These are phyloP conservation scores for Apoda limacodes DNA, from an alignment of 2,888 invertebrate species.

Conservation along the genomic window DNA sequence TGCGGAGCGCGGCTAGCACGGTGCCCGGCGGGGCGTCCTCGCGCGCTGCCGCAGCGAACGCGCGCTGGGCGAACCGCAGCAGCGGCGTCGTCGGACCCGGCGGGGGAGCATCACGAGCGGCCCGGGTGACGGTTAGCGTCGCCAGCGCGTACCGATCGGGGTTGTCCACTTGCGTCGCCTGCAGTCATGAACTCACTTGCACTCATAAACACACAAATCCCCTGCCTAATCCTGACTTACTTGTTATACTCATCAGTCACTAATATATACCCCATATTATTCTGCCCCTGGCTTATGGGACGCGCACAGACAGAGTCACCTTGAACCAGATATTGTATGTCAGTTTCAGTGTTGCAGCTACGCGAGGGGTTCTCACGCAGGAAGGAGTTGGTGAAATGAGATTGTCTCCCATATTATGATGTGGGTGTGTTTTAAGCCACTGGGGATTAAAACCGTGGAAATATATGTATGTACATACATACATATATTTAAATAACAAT, in stretches of 20 bases:
- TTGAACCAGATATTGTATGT: too few relatives aligned
- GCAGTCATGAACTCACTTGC: conserved; percentile 13
- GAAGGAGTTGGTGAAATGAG: too few relatives aligned
- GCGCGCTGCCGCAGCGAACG: conserved; percentile 77
- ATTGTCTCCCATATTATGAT: too few relatives aligned
- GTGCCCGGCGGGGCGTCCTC: conserved; percentile 83
- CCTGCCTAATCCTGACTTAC: background rate
- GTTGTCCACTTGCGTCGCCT: conserved; percentile 88
- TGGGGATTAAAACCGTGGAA: too few relatives aligned
- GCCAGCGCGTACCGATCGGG: conserved; percentile 88
- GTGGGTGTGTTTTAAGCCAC: too few relatives aligned
- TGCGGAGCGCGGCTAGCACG: conserved; percentile 77
- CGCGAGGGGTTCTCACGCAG: too few relatives aligned
- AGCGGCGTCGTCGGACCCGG: conserved; percentile 26
- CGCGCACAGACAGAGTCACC: too few relatives aligned
- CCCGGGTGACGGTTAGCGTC: conserved; percentile 78
- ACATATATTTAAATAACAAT: too few relatives aligned
- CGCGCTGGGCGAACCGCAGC: conserved; percentile 77
- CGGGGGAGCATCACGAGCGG: conserved; percentile 27
- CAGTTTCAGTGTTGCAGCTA: too few relatives aligned
- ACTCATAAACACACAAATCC: background rate
- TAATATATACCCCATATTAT: too few relatives aligned
- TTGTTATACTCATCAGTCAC: background rate
- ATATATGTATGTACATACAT: too few relatives aligned
- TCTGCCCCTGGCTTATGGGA: too few relatives aligned